Base-by-base conservation (phyloP, 2,888 invertebrate genomes). In the Drosophila monieri region DNA sequence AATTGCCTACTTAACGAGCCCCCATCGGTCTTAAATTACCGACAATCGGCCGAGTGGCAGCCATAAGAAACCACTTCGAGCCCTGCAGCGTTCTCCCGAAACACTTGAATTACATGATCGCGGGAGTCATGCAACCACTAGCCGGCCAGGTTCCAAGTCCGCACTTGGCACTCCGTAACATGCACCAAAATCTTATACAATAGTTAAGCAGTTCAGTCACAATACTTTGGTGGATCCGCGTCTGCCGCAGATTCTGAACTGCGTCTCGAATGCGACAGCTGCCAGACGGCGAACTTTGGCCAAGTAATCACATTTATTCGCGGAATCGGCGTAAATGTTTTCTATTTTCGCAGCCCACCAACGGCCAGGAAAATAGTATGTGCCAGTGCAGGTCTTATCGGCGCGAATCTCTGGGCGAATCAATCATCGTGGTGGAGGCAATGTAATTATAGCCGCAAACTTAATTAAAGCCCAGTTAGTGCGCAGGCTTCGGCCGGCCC, bases 201-300 rank as follows among this genome's bases (percentile, higher is more conserved):
- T 59, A 35, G 30, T 47, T 39, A 39, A 23, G 15, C 47, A 15
- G 10, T 15, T 30, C 3, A 15, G 27, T 25, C 62, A 27, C 14
- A 14, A 44, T 58, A 60, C 60, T 58, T 58, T 18, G 9, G 35
- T 18, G 25, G 14, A 15, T 14, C 18, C 9, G n/a, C 10, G 15
- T 61, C 30, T 14, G 64, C 27, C 43, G 21, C 43, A 32, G 15
- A 25, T 53, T 14, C 30, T 37, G 37, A 15, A 9, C 60, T 58
- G 58, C 44, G 58, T 58, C 59, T 60, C 37, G 46, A 57, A 57
- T 23, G 39, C 64, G 56, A 57, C 60, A 65, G 48, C 60, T 73
- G 58, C 58, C n/a, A 58, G 57, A 64, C 48, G 10, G 44, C 57
- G 68, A 60, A 80, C 78, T 77, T 74, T 77, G 78, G 62, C 47